These are phyloP conservation scores for Parauchenoglanis punctatus DNA, from an alignment of 2,797 vertebrate genomes.

Conservation along the genomic window DNA sequence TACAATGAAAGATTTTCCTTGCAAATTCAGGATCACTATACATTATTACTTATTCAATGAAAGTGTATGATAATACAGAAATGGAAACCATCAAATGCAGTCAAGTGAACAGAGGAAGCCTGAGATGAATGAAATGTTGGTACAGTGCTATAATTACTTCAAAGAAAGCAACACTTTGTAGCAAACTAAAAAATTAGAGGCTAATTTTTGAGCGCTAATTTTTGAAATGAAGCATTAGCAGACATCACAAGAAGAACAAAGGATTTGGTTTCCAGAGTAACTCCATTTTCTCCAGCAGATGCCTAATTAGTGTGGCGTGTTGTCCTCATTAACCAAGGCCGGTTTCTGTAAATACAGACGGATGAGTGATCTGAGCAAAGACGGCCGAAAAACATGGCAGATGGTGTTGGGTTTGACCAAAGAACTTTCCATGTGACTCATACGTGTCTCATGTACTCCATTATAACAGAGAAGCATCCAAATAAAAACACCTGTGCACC, in stretches of 20 bases:
- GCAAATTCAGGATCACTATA: neutral
- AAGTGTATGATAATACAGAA: neutral
- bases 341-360: conserved; percentile 42
- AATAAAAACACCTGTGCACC: neutral
- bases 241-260: neutral
- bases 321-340: conserved; percentile 51
- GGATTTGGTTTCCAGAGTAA: conserved; percentile 14
- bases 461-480: neutral
- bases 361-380: conserved; percentile 11
- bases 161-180: neutral
- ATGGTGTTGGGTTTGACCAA: conserved; percentile 40
- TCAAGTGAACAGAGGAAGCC: neutral
- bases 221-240: neutral
- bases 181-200: neutral
- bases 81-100: neutral
- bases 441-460: too few relatives aligned
- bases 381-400: conserved; percentile 27
- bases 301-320: conserved; percentile 45
- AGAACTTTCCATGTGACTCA: neutral
- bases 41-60: neutral
- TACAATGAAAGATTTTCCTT: neutral
- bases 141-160: neutral
- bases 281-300: conserved; percentile 47
- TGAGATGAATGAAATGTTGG: neutral
- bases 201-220: neutral